Percentiles rank a stretch among this genome's conserved stretches.
These are phyloP conservation scores for Lycia hirtaria DNA, from an alignment of 2,888 invertebrate species.

Conservation along the genomic window DNA sequence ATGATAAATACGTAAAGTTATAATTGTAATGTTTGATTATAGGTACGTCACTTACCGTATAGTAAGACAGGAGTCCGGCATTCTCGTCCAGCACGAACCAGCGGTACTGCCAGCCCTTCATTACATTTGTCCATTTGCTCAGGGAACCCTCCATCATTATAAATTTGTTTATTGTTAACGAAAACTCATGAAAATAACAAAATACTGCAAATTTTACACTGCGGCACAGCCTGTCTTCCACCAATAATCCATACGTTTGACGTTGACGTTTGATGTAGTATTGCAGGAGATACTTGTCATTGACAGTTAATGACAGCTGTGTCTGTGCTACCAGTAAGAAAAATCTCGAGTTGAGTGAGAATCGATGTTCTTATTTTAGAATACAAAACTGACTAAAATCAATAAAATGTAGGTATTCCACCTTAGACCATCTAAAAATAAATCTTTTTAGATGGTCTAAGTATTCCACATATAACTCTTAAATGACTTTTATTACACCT, in stretches of 20 bases:
- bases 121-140: constrained; percentile 99
- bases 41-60: constrained; percentile 92
- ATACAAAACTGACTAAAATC: too few relatives aligned
- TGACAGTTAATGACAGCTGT: constrained; percentile 45
- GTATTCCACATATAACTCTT: too few relatives aligned
- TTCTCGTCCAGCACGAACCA: constrained; percentile 99
- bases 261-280: not conserved
- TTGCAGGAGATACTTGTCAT: not conserved
- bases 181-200: constrained; percentile 43
- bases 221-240: constrained; percentile 62
- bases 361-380: too few relatives aligned
- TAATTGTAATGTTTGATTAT: constrained; percentile 22
- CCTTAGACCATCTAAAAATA: too few relatives aligned
- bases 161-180: constrained; percentile 50
- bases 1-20: constrained; percentile 23
- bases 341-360: not conserved
- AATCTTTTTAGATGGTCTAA: too few relatives aligned
- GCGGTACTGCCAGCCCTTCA: constrained; percentile 99
- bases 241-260: constrained; percentile 80
- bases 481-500: too few relatives aligned
- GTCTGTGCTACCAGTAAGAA: constrained; percentile 51
- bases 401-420: too few relatives aligned
- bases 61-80: constrained; percentile 97
- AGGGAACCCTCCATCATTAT: constrained; percentile 95
- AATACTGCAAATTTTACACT: constrained; percentile 72